Evolutionary conservation across 2,888 invertebrate genomes (phyloP), one percentile per base, ranked within the genome.

Genomic region (Dione vanillae): DNA sequence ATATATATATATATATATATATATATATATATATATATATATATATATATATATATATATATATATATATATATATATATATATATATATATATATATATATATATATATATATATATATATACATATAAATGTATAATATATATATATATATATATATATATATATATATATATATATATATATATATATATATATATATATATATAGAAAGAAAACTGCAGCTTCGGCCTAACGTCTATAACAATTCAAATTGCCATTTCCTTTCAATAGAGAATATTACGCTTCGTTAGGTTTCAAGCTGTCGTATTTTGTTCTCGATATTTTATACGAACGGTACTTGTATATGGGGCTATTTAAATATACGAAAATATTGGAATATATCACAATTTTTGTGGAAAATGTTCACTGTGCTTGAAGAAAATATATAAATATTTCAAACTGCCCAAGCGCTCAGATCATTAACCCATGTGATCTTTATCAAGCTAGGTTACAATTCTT

Each of bases 221-320:
- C 35, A n/a, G 52, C 20, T 11, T 16, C 27, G 14, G 10, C 11
- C 35, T 61, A 61, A 58, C 41, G 19, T 27, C 27, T 47, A 62
- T 47, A 47, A 35, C 37, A 47, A 62, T 12, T 11, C 37, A 35
- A 59, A 19, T 59, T 14, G n/a, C 16, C 35, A 47, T 62, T 49
- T 62, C 49, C 37, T 49, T 62, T 47, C 47, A 35, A 45, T 27
- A 49, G 35, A 62, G 19, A 61, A 62, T 16, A 47, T 62, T 16
- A 10, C 62, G 37, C 47, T 37, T 16, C 47, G 45, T 62, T 45
- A 35, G 10, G 9, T 43, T 59, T 12, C 40, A 37, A 58, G 10
- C 11, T 14, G 54, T 35, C n/a, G 12, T 52, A 41, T 45, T 14
- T 43, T 43, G 20, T 61, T 19, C 20, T 43, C 35, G 43, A 62